phyloP scores from a whole-genome alignment of 2,888 invertebrate species.

The Callyntrura guangdongensis region DNA sequence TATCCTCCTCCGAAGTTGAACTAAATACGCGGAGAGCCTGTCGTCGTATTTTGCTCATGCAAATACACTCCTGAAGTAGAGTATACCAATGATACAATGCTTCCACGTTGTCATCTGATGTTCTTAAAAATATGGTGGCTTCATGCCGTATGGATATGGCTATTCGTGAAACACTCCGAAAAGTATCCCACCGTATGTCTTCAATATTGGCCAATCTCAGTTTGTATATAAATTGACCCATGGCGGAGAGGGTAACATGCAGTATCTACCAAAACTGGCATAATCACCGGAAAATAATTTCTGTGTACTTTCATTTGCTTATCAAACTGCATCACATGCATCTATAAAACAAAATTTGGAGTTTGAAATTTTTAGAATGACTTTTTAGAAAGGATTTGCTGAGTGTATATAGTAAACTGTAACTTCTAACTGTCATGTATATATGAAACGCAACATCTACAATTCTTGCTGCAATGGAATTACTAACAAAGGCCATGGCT shows the following conservation, averaged over 20 bases:
- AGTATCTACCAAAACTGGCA: slow-evolving; percentile 8
- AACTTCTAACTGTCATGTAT: not conserved
- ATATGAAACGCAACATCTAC: not conserved
- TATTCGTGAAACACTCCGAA: slow-evolving; percentile 89
- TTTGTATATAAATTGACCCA: slow-evolving; percentile 90
- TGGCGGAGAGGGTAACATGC: slow-evolving; percentile 88
- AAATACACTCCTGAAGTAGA: slow-evolving; percentile 89
- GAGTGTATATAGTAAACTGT: not conserved
- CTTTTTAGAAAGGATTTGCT: not conserved
- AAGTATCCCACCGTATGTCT: slow-evolving; percentile 89
- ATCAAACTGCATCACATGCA: slow-evolving; percentile 3
- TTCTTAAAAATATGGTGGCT: slow-evolving; percentile 87
- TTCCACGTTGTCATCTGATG: slow-evolving; percentile 86
- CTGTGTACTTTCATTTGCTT: not conserved
- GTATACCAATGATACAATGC: slow-evolving; percentile 90
- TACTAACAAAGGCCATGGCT: too few species aligned
- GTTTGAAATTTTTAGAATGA: too few species aligned
- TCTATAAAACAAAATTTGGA: not conserved
- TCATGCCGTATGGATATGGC: slow-evolving; percentile 87
- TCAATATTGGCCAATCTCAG: slow-evolving; percentile 89
- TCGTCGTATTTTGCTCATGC: slow-evolving; percentile 89
- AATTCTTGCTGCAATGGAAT: too few species aligned
- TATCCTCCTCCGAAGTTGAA: slow-evolving; percentile 85
- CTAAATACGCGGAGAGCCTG: slow-evolving; percentile 88
- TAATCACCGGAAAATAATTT: slow-evolving; percentile 8